Percentiles rank a stretch among this genome's conserved stretches.
These are phyloP conservation scores for Enteromius radiatus DNA, from an alignment of 2,797 vertebrate genomes.

Conservation along the genomic window DNA sequence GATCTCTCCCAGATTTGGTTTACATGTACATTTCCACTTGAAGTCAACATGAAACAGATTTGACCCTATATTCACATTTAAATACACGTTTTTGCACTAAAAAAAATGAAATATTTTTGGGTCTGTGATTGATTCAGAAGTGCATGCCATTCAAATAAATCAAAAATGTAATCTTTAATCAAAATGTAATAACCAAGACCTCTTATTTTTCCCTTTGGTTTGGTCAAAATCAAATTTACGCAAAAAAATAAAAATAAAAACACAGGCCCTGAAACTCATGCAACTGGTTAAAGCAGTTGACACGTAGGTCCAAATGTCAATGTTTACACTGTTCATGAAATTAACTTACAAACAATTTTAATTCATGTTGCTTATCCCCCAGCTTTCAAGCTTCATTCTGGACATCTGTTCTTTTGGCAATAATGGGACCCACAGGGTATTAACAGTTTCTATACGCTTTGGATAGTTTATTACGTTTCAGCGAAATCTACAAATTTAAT, in stretches of 20 bases:
- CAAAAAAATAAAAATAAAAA: not conserved
- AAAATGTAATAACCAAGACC: not conserved
- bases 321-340: not conserved
- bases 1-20: not conserved
- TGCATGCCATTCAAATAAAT: not conserved
- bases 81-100: not conserved
- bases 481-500: not conserved
- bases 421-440: not conserved
- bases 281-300: not conserved
- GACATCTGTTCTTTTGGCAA: constrained; percentile 13
- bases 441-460: not conserved
- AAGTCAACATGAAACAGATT: not conserved
- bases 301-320: not conserved
- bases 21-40: not conserved
- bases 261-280: too few species aligned
- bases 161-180: not conserved
- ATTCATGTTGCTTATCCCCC: not conserved
- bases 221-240: not conserved
- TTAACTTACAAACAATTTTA: not conserved
- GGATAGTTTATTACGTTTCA: constrained; percentile 2
- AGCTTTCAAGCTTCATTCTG: not conserved
- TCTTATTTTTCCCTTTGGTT: not conserved
- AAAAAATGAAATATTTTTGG: not conserved
- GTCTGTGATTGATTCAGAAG: not conserved
- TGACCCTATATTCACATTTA: not conserved